These are phyloP conservation scores for Pachyseris speciosa DNA, from an alignment of 64 coral and sea anemone genomes.

Conservation along the genomic window DNA sequence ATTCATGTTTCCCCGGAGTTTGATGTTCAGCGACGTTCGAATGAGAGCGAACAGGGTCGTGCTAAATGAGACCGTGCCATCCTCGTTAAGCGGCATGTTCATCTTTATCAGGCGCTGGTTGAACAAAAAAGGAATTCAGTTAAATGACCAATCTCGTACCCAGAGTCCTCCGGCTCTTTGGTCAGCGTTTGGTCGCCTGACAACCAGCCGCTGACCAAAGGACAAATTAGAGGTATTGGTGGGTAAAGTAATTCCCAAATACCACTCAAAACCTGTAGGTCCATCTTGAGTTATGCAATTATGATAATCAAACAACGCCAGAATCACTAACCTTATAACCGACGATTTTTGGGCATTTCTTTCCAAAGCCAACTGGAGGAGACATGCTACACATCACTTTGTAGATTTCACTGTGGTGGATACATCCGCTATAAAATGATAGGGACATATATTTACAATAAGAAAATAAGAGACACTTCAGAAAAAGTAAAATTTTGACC, in stretches of 20 bases:
- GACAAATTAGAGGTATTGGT: no score
- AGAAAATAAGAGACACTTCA: not conserved
- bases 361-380: conserved; percentile 89
- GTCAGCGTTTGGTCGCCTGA: no score
- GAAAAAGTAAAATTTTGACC: not conserved
- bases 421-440: conserved; percentile 53
- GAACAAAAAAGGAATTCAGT: not conserved
- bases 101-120: conserved; percentile 92
- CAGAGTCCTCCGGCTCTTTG: no score
- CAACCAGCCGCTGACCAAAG: no score
- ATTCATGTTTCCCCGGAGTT: conserved; percentile 96
- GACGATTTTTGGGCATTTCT: conserved; percentile 90
- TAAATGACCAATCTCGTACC: no score
- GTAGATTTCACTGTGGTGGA: conserved; percentile 89
- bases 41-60: conserved; percentile 93
- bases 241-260: no score
- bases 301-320: not conserved
- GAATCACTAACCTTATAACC: conserved; percentile 78
- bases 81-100: conserved; percentile 94
- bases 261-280: no score
- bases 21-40: conserved; percentile 94
- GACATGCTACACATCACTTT: conserved; percentile 94
- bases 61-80: conserved; percentile 82
- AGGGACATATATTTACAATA: not conserved
- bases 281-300: no score